Conservation (phyloP, 1,140 invertebrate genomes). For the Drepana arcuata region DNA sequence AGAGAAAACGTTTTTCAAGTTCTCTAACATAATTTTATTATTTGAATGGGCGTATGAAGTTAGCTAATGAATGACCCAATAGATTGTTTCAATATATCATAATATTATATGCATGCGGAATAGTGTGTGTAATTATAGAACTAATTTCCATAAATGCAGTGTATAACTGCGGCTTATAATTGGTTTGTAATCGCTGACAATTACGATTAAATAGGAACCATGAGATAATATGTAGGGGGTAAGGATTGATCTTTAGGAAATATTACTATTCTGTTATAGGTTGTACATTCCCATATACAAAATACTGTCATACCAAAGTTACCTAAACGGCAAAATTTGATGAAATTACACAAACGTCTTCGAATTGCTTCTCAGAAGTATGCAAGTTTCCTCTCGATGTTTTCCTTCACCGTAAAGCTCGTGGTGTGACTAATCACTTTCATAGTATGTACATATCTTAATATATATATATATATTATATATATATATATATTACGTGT, state of each 20-base stretch:
- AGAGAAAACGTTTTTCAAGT: background rate
- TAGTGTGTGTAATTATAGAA: slow-evolving; percentile 16
- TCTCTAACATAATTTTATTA: background rate
- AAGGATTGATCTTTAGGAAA: no score
- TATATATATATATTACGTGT: no score
- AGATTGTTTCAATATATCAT: background rate
- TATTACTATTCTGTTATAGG: slow-evolving; percentile 18
- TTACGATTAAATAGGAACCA: slow-evolving; percentile 9
- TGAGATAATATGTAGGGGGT: background rate
- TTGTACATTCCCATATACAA: no score
- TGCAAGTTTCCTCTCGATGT: no score
- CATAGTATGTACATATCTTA: slow-evolving; percentile 11
- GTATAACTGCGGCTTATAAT: slow-evolving; percentile 34
- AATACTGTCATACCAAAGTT: no score
- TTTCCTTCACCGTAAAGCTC: no score
- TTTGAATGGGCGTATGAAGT: background rate
- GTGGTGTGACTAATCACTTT: no score
- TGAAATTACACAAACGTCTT: no score
- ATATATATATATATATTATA: slow-evolving; percentile 9
- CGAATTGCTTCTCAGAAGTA: no score
- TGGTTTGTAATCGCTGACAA: slow-evolving; percentile 43
- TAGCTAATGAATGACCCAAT: background rate
- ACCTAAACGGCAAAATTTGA: no score
- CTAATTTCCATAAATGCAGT: slow-evolving; percentile 46
- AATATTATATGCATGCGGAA: background rate